Conservation (phyloP, 2,888 invertebrate species). For the Lepidocyrtoides sp. region DNA sequence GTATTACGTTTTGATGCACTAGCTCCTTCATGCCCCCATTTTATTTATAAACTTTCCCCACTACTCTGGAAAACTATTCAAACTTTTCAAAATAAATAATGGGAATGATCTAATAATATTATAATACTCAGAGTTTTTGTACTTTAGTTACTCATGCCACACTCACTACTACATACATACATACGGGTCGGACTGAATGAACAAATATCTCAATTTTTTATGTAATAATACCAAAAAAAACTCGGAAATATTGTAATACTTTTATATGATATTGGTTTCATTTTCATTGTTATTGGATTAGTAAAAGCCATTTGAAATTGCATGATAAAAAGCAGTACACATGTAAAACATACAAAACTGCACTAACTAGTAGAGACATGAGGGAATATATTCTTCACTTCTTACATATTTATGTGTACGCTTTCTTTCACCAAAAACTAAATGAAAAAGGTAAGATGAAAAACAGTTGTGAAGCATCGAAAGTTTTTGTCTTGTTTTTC, state of each 20-base stretch:
- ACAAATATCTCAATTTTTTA: not conserved
- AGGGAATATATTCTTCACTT: not conserved
- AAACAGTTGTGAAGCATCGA: not conserved
- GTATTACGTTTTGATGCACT: slow-evolving; percentile 51
- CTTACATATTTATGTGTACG: not conserved
- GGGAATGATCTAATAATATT: slow-evolving; percentile 22
- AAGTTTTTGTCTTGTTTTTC: not conserved
- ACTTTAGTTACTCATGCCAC: not conserved
- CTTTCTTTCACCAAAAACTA: not conserved
- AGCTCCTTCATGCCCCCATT: slow-evolving; percentile 23
- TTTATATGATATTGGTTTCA: not conserved
- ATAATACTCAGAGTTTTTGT: not conserved
- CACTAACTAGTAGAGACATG: slow-evolving; percentile 3
- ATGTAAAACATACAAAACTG: not conserved
- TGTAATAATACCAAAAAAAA: not conserved
- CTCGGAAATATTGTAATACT: slow-evolving; percentile 11
- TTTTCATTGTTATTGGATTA: not conserved
- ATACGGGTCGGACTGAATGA: not conserved
- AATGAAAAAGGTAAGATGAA: not conserved
- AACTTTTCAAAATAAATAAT: slow-evolving; percentile 55
- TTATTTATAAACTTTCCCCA: slow-evolving; percentile 39
- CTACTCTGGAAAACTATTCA: not conserved
- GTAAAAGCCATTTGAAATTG: not conserved
- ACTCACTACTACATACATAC: no score
- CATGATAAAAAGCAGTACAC: slow-evolving; percentile 15